Base-by-base conservation (phyloP, 2,113 vertebrate species). In the Rhabdornis inornatus region DNA sequence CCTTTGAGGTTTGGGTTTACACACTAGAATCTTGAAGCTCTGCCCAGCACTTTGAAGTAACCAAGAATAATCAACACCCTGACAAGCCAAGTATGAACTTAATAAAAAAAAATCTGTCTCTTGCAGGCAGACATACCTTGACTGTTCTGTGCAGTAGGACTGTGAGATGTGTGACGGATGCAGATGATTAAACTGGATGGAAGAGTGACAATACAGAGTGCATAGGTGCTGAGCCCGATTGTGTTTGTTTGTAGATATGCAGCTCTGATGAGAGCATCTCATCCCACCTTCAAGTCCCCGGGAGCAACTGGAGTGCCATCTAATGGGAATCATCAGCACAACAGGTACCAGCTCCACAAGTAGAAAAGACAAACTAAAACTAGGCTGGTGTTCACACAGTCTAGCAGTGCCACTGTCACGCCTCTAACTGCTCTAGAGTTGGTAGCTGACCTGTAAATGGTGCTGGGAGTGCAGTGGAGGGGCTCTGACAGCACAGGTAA, bases 201-300 rank as follows among this genome's bases (percentile, higher is more conserved):
- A 84, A 33, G 40, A 44, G 25, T 47, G 61, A 37, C 63, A 30
- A 44, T 55, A 4, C 18, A 35, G 52, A 4, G 42, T 42, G 30
- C 12, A 1, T 2, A 8, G 27, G 5, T 83, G 71, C 75, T 95
- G 52, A 97, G 71, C 52, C 28, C 88, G 75, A 24, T 11, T 91
- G 45, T 87, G 10, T 95, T 89, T 77, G 85, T 42, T 75, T 78
- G 19, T 78, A 99, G 99, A 80, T 97, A 96, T 1, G 97, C 98
- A 71, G 98, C 98, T 86, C 57, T 98, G 78, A 95, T 96, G 96
- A 97, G 98, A 87, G 90, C 98, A 40, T 68, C 98, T 94, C 93
- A 95, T 35, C 31, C 94, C 27, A 90, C 59, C 74, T 90, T 81
- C 53, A 70, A 97, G 63, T 96, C 97, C 37, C 61, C 39, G 1